Conservation (phyloP, 1,140 invertebrate species). For the Zaprionus lachaisei region DNA sequence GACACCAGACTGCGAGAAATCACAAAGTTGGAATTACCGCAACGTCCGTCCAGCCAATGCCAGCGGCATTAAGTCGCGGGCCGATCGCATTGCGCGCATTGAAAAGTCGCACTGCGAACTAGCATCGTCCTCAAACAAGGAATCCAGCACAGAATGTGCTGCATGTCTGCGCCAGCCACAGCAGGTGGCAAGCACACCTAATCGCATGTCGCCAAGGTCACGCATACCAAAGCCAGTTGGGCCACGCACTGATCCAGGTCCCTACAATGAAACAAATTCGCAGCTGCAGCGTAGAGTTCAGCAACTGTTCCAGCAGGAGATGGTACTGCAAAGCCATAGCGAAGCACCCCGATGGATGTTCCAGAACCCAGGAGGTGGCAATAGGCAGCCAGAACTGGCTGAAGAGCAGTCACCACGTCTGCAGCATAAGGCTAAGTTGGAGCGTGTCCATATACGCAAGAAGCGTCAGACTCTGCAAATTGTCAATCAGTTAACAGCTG, state of each 20-base stretch:
- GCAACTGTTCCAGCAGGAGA: conserved; percentile 51
- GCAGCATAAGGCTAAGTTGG: conserved; percentile 58
- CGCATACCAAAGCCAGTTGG: conserved; percentile 51
- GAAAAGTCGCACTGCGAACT: conserved; percentile 47
- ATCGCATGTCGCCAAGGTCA: conserved; percentile 13
- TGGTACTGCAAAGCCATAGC: conserved; percentile 12
- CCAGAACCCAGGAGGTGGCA: conserved; percentile 23
- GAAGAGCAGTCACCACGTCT: conserved; percentile 30
- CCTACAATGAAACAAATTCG: conserved; percentile 47
- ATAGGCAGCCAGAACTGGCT: background rate
- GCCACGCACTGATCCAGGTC: background rate
- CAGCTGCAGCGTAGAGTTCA: conserved; percentile 49
- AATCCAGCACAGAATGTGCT: conserved; percentile 9
- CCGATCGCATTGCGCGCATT: conserved; percentile 75
- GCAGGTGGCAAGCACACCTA: background rate
- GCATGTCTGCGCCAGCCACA: conserved; percentile 35
- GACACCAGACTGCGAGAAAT: conserved; percentile 58
- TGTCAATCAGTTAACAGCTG: conserved; percentile 54
- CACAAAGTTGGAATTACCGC: conserved; percentile 63
- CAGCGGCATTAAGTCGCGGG: conserved; percentile 59
- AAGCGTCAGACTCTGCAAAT: conserved; percentile 74
- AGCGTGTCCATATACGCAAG: conserved; percentile 73
- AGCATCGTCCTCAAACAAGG: background rate
- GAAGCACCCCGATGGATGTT: conserved; percentile 55
- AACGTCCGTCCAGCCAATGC: conserved; percentile 31